Evolutionary conservation across 37 sponge, comb jelly and placozoan genomes (phyloP).

Genomic region (Ianthella basta): DNA sequence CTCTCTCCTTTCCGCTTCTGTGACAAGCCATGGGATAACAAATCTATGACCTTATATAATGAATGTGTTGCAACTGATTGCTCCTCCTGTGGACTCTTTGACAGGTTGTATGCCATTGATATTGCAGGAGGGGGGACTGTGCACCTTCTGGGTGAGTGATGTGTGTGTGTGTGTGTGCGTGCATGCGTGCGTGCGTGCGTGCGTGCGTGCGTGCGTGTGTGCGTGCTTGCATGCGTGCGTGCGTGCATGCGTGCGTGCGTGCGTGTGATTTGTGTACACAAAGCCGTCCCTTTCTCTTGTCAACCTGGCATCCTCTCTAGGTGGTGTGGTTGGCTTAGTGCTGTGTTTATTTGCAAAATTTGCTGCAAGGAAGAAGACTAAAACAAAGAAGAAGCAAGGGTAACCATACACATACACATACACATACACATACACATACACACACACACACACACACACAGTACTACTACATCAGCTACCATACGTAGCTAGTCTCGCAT

Average conservation of each 20-base stretch:
- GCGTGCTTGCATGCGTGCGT: slow-evolving; percentile 24
- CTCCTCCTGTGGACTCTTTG: neutral
- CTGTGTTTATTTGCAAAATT: slow-evolving; percentile 77
- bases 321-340: slow-evolving; percentile 74
- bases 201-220: slow-evolving; percentile 9
- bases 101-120: slow-evolving; percentile 78
- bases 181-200: slow-evolving; percentile 3
- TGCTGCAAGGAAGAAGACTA: neutral
- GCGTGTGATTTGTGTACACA: neutral
- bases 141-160: slow-evolving; percentile 77
- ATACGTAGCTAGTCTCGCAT: too few species aligned
- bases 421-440: too few species aligned
- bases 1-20: slow-evolving; percentile 57
- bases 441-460: too few species aligned
- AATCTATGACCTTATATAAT: neutral
- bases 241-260: slow-evolving; percentile 21
- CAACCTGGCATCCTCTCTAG: slow-evolving; percentile 34
- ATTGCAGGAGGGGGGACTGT: slow-evolving; percentile 95
- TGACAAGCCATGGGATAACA: neutral
- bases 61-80: neutral
- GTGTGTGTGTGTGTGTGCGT: neutral
- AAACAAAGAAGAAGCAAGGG: neutral
- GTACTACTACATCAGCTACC: too few species aligned
- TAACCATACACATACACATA: neutral
- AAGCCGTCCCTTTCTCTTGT: neutral